These are phyloP conservation scores for Tragulus kanchil DNA, from an alignment of 2,113 vertebrate species.

Conservation along the genomic window DNA sequence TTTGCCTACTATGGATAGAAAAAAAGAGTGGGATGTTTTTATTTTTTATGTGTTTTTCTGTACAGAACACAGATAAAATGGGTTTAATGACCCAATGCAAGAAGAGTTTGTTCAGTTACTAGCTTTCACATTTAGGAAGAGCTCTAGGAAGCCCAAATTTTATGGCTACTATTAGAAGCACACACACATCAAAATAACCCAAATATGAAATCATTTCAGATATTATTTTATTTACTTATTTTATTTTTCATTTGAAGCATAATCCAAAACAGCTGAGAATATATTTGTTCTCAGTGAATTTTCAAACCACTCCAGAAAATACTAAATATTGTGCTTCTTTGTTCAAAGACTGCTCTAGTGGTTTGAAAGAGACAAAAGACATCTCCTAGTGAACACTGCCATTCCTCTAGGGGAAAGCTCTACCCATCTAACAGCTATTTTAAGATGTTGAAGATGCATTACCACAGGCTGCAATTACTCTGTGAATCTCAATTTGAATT, in stretches of 20 bases:
- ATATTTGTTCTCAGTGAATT: conserved; percentile 22
- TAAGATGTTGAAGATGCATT: conserved; percentile 59
- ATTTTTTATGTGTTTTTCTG: not conserved
- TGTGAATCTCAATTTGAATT: conserved; percentile 74
- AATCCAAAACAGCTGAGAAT: conserved; percentile 34
- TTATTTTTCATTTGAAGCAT: conserved; percentile 4
- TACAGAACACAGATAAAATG: not conserved
- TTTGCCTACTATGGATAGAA: not conserved
- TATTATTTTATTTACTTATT: not conserved
- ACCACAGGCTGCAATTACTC: conserved; percentile 73
- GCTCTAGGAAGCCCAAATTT: conserved; percentile 1
- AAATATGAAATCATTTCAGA: not conserved
- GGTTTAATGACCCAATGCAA: not conserved
- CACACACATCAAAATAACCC: not conserved
- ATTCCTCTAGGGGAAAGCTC: conserved; percentile 56
- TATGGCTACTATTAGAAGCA: not conserved
- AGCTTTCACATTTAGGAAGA: not conserved
- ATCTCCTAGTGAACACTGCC: conserved; percentile 13
- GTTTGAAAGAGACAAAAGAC: conserved; percentile 1
- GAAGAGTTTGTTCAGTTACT: not conserved
- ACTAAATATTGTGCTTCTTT: not conserved
- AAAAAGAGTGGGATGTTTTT: not conserved
- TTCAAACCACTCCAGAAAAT: conserved; percentile 19
- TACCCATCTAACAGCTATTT: conserved; percentile 59
- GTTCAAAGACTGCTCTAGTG: conserved; percentile 22